Percentiles rank a stretch among this genome's conserved stretches.
Conservation (phyloP, 2,888 invertebrate genomes). For the Hipparchia semele region DNA sequence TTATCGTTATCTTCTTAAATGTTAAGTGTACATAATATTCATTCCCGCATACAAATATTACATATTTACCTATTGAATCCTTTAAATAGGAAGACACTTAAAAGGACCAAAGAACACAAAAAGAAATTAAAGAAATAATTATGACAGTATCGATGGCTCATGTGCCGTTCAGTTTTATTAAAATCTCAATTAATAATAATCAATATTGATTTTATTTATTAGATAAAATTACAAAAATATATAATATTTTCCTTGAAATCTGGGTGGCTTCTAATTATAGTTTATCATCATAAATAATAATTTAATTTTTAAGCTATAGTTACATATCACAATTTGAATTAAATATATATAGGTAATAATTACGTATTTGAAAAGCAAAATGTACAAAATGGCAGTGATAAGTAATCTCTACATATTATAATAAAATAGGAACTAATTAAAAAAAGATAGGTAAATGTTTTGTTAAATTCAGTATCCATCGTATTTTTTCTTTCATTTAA, state of each 20-base stretch:
- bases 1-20: neutral
- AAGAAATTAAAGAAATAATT: neutral
- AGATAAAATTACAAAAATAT: conserved; percentile 13
- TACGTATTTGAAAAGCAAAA: conserved; percentile 1
- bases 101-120: neutral
- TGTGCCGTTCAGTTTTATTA: no score
- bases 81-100: neutral
- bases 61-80: neutral
- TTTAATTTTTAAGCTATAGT: neutral
- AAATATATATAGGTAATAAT: neutral
- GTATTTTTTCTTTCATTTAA: neutral
- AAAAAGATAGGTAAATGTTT: neutral
- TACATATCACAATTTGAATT: conserved; percentile 6
- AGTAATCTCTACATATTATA: neutral
- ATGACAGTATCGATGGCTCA: no score
- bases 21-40: neutral
- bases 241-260: conserved; percentile 3
- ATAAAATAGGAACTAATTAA: neutral
- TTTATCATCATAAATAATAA: neutral
- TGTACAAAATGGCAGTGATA: conserved; percentile 23
- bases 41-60: neutral
- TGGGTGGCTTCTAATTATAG: neutral
- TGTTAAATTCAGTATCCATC: neutral
- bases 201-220: neutral
- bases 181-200: neutral